Percentiles rank a stretch among this genome's conserved stretches.
These are phyloP conservation scores for Choloepus didactylus DNA, from an alignment of 2,797 vertebrate genomes.

Conservation along the genomic window DNA sequence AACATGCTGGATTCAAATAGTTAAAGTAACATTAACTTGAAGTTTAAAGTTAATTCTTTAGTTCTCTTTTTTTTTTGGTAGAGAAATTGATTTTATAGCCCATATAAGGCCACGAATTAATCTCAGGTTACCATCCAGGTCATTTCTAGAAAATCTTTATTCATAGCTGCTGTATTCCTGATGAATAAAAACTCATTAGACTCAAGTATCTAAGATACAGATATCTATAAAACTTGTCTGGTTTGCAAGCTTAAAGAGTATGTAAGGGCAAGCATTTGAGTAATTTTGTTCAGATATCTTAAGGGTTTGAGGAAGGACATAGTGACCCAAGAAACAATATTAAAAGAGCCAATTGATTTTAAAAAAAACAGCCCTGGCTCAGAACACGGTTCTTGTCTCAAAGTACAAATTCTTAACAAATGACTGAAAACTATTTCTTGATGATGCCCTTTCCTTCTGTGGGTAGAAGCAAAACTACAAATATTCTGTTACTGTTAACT, in stretches of 20 bases:
- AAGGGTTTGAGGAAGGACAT: conserved; percentile 36
- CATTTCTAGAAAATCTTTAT: not conserved
- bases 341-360: not conserved
- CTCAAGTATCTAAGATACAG: conserved; percentile 10
- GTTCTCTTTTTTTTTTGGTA: conserved; percentile 38
- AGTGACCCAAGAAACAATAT: not conserved
- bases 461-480: conserved; percentile 31
- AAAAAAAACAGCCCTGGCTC: not conserved
- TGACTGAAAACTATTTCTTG: not conserved
- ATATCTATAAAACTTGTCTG: conserved; percentile 29
- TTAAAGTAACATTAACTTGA: conserved; percentile 7
- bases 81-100: conserved; percentile 54
- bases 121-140: conserved; percentile 27
- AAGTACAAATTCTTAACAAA: not conserved
- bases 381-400: not conserved
- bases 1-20: conserved; percentile 56
- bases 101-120: conserved; percentile 33
- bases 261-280: not conserved
- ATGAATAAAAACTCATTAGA: conserved; percentile 55
- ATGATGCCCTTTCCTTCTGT: not conserved
- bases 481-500: conserved; percentile 34
- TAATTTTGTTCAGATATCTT: conserved; percentile 15
- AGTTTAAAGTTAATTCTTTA: conserved; percentile 47
- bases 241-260: conserved; percentile 19
- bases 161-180: not conserved